phyloP scores from a whole-genome alignment of 2,113 vertebrate species.

The Macroglossus sobrinus region DNA sequence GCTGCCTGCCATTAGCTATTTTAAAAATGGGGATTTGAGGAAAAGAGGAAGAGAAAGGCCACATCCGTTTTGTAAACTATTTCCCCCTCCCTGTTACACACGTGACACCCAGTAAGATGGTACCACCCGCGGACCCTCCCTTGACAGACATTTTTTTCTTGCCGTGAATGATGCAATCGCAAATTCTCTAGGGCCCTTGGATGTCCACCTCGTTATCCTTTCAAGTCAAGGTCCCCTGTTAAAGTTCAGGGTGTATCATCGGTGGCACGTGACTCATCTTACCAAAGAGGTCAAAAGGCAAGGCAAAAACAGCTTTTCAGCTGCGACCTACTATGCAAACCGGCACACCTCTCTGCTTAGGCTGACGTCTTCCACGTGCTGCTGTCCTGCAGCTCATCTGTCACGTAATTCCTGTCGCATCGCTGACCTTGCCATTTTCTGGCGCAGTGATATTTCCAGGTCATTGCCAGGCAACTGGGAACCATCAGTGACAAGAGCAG shows the following conservation, averaged over 20 bases:
- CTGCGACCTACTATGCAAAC: not conserved
- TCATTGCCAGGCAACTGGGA: not conserved
- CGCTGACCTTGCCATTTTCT: not conserved
- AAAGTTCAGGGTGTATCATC: accelerated
- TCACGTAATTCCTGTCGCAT: no score
- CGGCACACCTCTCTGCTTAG: not conserved
- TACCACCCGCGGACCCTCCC: no score
- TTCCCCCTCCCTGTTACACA: not conserved
- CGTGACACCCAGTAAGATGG: no score
- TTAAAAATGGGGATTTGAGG: not conserved
- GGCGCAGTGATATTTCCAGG: not conserved
- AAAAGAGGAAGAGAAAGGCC: not conserved
- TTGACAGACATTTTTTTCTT: not conserved
- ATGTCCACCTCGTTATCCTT: not conserved
- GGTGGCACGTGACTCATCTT: not conserved
- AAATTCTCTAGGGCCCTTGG: not conserved
- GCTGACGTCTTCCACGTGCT: not conserved
- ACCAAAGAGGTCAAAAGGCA: not conserved
- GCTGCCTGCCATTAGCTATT: not conserved
- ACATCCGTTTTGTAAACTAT: not conserved
- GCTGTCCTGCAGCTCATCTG: accelerated
- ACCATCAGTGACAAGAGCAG: accelerated
- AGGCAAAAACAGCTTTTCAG: not conserved
- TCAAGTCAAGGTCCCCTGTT: not conserved
- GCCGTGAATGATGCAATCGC: not conserved